Evolutionary conservation across 2,888 invertebrate species (phyloP).

Genomic region (Macroteleia sp.): DNA sequence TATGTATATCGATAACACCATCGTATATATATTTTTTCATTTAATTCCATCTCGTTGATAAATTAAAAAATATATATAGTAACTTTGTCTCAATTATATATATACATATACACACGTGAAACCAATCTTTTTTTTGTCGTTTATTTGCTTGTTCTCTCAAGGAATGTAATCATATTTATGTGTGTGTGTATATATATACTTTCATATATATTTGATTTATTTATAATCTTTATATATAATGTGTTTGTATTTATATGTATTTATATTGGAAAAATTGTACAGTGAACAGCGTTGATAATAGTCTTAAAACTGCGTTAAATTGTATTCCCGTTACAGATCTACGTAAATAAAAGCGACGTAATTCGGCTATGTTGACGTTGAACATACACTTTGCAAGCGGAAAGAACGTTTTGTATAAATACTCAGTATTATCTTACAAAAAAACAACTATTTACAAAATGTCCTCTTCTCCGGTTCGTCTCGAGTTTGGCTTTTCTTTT

Average conservation of each 20-base stretch:
- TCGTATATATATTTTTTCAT: conserved; percentile 20
- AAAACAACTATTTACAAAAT: conserved; percentile 31
- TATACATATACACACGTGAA: conserved; percentile 23
- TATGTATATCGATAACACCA: conserved; percentile 19
- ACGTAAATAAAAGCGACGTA: conserved; percentile 53
- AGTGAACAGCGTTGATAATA: conserved; percentile 25
- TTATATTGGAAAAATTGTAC: conserved; percentile 40
- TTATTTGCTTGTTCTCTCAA: too few relatives aligned
- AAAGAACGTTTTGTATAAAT: conserved; percentile 36
- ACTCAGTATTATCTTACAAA: conserved; percentile 33
- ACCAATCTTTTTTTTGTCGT: neutral
- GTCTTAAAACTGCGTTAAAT: conserved; percentile 14
- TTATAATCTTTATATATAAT: conserved; percentile 2
- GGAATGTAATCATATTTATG: conserved; percentile 25
- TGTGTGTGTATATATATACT: conserved; percentile 1
- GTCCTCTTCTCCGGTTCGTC: too few relatives aligned
- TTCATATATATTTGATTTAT: conserved; percentile 16
- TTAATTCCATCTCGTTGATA: neutral
- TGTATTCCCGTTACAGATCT: conserved; percentile 22
- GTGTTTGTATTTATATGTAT: conserved; percentile 12
- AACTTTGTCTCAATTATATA: conserved; percentile 9
- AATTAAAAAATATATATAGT: conserved; percentile 27
- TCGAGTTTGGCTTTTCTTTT: neutral
- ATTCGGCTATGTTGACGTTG: conserved; percentile 68
- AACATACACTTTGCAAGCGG: conserved; percentile 54